Conservation (phyloP, 2,113 vertebrate genomes). For the Campylorhamphus procurvoides region DNA sequence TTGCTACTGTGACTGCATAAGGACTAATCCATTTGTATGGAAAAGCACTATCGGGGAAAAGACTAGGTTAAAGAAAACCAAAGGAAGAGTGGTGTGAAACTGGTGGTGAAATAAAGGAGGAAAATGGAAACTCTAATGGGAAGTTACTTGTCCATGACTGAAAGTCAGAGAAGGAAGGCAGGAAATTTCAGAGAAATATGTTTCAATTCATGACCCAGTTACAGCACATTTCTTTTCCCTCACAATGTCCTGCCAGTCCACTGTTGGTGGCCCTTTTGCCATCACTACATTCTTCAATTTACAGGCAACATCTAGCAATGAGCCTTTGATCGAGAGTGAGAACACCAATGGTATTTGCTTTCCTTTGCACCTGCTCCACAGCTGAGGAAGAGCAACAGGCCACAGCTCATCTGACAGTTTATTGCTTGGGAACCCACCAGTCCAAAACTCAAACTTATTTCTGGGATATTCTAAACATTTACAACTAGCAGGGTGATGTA, state of each 20-base stretch:
- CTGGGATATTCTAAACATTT: not conserved
- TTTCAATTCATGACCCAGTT: not conserved
- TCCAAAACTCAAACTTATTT: not conserved
- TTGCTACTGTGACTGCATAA: not conserved
- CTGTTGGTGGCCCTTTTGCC: not conserved
- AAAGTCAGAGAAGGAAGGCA: not conserved
- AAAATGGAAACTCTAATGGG: not conserved
- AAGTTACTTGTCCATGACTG: not conserved
- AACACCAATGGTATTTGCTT: not conserved
- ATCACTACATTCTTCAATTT: not conserved
- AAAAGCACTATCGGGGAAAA: not conserved
- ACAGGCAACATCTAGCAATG: not conserved
- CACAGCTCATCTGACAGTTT: not conserved
- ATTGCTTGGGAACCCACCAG: not conserved
- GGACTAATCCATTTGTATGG: rapidly evolving
- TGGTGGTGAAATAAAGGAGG: not conserved
- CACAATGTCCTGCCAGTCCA: not conserved
- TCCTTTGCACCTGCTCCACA: not conserved
- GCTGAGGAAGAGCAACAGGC: not conserved
- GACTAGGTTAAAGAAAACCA: not conserved
- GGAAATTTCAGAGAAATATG: not conserved
- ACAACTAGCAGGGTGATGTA: not conserved
- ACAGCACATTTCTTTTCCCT: not conserved
- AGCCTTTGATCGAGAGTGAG: not conserved
- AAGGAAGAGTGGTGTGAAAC: not conserved